A percentile compares a stretch with the other conserved stretches of the same genome.
Evolutionary conservation across 2,113 vertebrate genomes (phyloP).

Genomic region (Ceyx margarethae): DNA sequence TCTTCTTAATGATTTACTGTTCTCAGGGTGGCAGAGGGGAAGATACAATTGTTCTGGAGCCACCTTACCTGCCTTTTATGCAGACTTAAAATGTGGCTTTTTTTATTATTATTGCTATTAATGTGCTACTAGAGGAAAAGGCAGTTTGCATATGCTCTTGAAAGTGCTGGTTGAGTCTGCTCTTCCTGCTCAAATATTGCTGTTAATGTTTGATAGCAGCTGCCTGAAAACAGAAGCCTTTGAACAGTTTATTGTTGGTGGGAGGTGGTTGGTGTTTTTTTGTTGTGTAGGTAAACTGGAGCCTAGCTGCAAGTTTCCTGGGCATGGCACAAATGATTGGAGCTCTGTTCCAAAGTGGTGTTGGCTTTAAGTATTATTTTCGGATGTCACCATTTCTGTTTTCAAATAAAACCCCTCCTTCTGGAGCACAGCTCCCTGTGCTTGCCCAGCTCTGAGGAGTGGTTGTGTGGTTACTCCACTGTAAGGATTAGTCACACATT

Average conservation of each 20-base stretch:
- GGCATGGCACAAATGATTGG: background rate
- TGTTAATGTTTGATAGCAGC: conserved; percentile 65
- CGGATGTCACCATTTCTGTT: background rate
- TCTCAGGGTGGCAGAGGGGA: background rate
- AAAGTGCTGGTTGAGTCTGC: background rate
- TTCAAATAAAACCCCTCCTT: background rate
- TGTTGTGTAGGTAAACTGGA: background rate
- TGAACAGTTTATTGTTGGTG: conserved; percentile 21
- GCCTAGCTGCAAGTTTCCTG: background rate
- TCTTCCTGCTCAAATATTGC: conserved; percentile 11
- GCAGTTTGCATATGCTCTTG: background rate
- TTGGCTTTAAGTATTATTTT: background rate
- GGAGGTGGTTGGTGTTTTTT: background rate
- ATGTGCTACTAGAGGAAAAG: background rate
- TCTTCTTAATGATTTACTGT: background rate
- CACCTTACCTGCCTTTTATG: background rate
- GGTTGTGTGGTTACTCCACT: conserved; percentile 47
- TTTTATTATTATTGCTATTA: background rate
- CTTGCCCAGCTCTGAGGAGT: conserved; percentile 33
- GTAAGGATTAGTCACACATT: conserved; percentile 68
- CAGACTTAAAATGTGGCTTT: background rate
- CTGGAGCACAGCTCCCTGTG: background rate
- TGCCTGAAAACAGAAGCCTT: conserved; percentile 8
- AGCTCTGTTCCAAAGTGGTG: background rate
- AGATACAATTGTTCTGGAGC: background rate